Percentiles rank a stretch among this genome's conserved stretches.
Conservation (phyloP, 2,797 vertebrate species). For the Urocyon cinereoargenteus region DNA sequence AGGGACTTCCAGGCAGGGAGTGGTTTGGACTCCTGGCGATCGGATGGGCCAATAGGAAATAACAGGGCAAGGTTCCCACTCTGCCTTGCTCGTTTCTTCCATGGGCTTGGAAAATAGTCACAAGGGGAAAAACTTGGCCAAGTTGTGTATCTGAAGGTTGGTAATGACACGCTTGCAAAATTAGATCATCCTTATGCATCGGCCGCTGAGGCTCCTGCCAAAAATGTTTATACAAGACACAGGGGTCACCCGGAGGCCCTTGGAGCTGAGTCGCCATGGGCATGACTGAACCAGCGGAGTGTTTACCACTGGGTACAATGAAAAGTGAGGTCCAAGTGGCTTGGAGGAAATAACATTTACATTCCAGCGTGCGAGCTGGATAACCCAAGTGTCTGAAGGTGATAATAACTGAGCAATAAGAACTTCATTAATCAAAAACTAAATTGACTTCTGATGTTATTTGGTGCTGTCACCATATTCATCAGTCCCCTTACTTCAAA, state of each 20-base stretch:
- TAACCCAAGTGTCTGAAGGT: neutral
- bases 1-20: neutral
- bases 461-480: neutral
- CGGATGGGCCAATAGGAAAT: slow-evolving; percentile 1
- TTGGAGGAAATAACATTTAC: slow-evolving; percentile 53
- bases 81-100: slow-evolving; percentile 71
- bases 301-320: neutral
- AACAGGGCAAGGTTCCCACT: neutral
- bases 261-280: slow-evolving; percentile 65
- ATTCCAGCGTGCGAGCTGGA: neutral
- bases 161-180: slow-evolving; percentile 82
- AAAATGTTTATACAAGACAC: slow-evolving; percentile 70
- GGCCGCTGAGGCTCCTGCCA: slow-evolving; percentile 69
- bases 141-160: slow-evolving; percentile 70
- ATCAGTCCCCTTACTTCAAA: neutral
- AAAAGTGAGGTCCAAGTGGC: slow-evolving; percentile 26
- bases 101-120: slow-evolving; percentile 80
- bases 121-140: slow-evolving; percentile 74
- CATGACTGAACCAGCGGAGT: slow-evolving; percentile 15
- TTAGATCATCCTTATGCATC: slow-evolving; percentile 82
- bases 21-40: neutral
- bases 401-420: neutral
- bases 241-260: slow-evolving; percentile 70
- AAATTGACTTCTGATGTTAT: slow-evolving; percentile 2
- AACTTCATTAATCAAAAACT: slow-evolving; percentile 52